phyloP scores from a whole-genome alignment of 2,113 vertebrate genomes.

The Heptranchias perlo region DNA sequence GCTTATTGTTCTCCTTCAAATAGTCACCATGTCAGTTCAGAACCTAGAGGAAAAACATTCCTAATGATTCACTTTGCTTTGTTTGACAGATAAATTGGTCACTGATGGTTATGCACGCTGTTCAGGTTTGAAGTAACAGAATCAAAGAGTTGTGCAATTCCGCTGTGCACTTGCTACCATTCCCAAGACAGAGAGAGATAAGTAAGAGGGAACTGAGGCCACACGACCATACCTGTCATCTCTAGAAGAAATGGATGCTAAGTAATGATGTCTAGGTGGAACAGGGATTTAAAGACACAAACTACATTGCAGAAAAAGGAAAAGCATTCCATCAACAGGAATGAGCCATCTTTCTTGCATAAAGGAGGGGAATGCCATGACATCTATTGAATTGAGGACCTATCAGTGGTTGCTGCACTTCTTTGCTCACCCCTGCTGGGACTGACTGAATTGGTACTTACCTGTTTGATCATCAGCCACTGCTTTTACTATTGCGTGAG shows the following conservation, averaged over 20 bases:
- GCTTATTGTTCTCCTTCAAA: slow-evolving; percentile 4
- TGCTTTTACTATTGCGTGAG: slow-evolving; percentile 33
- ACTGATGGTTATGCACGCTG: not conserved
- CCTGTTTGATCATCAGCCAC: slow-evolving; percentile 39
- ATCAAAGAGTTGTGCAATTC: not conserved
- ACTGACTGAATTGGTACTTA: slow-evolving; percentile 47
- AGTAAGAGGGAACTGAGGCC: not conserved
- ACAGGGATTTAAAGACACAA: slow-evolving; percentile 41
- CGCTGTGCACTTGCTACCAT: not conserved
- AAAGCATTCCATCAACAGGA: slow-evolving; percentile 50
- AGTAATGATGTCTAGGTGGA: slow-evolving; percentile 55
- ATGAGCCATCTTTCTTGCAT: slow-evolving; percentile 49
- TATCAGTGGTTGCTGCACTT: slow-evolving; percentile 48
- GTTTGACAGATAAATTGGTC: slow-evolving; percentile 29
- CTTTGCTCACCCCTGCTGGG: slow-evolving; percentile 42
- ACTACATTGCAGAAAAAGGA: slow-evolving; percentile 47
- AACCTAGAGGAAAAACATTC: not conserved
- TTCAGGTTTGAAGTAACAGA: slow-evolving; percentile 24
- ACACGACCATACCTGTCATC: not conserved
- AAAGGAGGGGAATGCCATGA: slow-evolving; percentile 54
- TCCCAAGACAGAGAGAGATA: not conserved
- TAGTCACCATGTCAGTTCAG: not conserved
- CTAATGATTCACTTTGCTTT: slow-evolving; percentile 30
- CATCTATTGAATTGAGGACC: slow-evolving; percentile 49
- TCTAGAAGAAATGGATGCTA: slow-evolving; percentile 3